A percentile compares a stretch with the other conserved stretches of the same genome.
Conservation (phyloP, 2,888 invertebrate species). For the Drosophila paracracens region DNA sequence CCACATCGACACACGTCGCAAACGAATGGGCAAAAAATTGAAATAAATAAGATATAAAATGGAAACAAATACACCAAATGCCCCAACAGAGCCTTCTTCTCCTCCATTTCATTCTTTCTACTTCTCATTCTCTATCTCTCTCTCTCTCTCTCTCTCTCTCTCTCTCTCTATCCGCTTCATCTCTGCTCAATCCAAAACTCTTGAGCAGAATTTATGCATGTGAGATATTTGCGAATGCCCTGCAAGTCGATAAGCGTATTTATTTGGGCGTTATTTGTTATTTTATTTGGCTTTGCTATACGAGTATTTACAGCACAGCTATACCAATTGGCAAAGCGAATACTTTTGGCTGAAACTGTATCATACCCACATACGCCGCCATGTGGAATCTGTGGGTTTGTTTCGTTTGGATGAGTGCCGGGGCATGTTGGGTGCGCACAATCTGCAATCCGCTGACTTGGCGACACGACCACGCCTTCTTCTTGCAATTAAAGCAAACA, state of each 20-base stretch:
- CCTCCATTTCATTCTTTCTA: background rate
- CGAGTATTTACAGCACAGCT: conserved; percentile 62
- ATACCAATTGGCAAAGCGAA: conserved; percentile 59
- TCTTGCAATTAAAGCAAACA: conserved; percentile 77
- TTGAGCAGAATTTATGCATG: conserved; percentile 68
- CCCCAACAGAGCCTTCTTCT: conserved; percentile 5
- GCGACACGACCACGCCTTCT: conserved; percentile 69
- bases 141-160: background rate
- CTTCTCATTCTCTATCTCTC: background rate
- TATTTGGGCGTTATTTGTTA: conserved; percentile 49
- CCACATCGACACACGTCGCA: conserved; percentile 61
- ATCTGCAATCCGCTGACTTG: conserved; percentile 68
- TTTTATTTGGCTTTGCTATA: conserved; percentile 46
- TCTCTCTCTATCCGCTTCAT: background rate
- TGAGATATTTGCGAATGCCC: conserved; percentile 67
- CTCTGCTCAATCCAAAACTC: conserved; percentile 13
- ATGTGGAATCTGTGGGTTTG: conserved; percentile 52
- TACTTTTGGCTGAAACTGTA: conserved; percentile 12
- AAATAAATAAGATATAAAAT: conserved; percentile 78
- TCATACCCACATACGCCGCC: conserved; percentile 39
- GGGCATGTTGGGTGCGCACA: conserved; percentile 3
- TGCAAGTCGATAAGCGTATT: conserved; percentile 74
- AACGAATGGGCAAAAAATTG: conserved; percentile 74
- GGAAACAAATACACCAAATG: conserved; percentile 58
- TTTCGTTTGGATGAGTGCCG: conserved; percentile 5